phyloP scores from a whole-genome alignment of 2,888 invertebrate species.

The Tethea ocularis region DNA sequence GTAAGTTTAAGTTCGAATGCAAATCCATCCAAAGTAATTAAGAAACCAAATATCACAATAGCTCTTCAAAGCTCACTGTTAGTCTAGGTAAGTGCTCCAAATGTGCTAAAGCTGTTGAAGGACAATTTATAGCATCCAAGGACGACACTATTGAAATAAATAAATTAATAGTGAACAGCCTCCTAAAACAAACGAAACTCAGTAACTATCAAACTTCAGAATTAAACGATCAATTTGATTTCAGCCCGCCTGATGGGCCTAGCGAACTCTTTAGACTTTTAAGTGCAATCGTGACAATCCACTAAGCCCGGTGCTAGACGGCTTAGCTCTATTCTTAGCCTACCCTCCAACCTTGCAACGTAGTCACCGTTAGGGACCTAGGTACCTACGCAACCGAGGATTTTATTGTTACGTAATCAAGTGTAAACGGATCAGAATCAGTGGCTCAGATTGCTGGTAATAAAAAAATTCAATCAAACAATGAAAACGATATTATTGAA shows the following conservation, averaged over 20 bases:
- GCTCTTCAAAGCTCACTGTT: too few relatives aligned
- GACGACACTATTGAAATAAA: too few relatives aligned
- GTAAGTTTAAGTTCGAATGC: too few relatives aligned
- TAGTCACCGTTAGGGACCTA: not conserved
- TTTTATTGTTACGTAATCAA: not conserved
- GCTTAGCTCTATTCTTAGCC: slow-evolving; percentile 4
- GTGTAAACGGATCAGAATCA: not conserved
- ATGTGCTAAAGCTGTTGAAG: too few relatives aligned
- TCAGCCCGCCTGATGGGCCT: not conserved
- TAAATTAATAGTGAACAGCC: not conserved
- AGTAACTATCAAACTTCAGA: not conserved
- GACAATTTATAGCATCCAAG: too few relatives aligned
- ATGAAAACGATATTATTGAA: not conserved
- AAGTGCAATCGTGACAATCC: slow-evolving; percentile 6
- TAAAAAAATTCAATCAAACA: not conserved
- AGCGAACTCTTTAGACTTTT: not conserved
- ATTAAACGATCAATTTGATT: not conserved
- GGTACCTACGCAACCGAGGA: not conserved
- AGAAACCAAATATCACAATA: too few relatives aligned
- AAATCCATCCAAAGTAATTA: too few relatives aligned
- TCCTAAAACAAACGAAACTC: not conserved
- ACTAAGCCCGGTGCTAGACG: not conserved
- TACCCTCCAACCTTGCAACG: slow-evolving; percentile 3
- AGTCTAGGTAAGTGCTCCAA: too few relatives aligned
- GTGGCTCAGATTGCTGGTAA: not conserved